These are phyloP conservation scores for Pristionchus exspectatus DNA, from an alignment of 2,888 invertebrate genomes.

Conservation along the genomic window DNA sequence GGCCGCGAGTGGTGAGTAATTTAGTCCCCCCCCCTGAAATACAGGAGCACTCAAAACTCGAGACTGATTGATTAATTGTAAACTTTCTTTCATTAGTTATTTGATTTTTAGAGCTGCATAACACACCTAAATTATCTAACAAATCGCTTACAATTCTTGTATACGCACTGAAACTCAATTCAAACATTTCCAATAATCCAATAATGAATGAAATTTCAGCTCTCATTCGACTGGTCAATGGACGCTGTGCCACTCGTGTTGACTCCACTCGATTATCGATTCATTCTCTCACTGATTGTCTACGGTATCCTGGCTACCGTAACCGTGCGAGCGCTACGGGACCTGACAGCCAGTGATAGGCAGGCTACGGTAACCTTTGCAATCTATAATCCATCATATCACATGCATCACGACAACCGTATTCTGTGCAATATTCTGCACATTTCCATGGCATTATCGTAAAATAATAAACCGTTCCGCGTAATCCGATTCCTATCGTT, in stretches of 20 bases:
- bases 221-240: conserved; percentile 99
- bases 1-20: background rate
- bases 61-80: background rate
- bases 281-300: conserved; percentile 85
- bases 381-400: no score
- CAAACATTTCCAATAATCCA: background rate
- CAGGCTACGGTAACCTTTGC: background rate
- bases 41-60: background rate
- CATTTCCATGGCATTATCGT: no score
- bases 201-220: conserved; percentile 81
- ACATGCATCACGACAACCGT: no score
- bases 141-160: no score
- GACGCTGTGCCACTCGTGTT: conserved; percentile 92
- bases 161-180: background rate
- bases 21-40: background rate
- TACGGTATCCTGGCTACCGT: conserved; percentile 81
- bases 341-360: background rate
- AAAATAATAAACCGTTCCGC: no score
- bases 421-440: no score
- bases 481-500: no score
- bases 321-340: background rate
- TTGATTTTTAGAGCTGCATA: no score
- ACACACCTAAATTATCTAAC: no score
- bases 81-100: no score
- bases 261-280: conserved; percentile 87